phyloP scores from a whole-genome alignment of 2,113 vertebrate genomes.

The Rhineura floridana region DNA sequence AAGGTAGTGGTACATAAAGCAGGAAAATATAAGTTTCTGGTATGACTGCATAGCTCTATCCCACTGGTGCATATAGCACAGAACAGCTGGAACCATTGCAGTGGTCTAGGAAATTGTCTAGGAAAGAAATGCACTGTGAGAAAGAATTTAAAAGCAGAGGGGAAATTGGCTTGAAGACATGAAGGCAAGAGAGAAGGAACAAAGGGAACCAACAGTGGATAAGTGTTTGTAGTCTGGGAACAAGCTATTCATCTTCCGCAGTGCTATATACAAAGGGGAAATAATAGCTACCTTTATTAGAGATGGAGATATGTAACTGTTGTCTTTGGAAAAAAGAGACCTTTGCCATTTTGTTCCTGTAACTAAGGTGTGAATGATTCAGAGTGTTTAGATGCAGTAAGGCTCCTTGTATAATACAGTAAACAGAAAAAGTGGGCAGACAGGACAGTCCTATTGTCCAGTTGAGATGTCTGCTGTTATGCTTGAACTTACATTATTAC shows the following conservation, averaged over 20 bases:
- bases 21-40: too few relatives aligned
- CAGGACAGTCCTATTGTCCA: neutral
- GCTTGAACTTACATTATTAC: fast-evolving
- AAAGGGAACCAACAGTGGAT: neutral
- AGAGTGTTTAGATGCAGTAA: conserved; percentile 14
- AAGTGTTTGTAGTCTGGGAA: neutral
- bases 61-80: too few relatives aligned
- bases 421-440: neutral
- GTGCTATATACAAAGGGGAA: neutral
- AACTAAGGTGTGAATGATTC: conserved; percentile 24
- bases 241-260: conserved; percentile 8
- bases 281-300: conserved; percentile 2
- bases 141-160: neutral
- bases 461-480: too few relatives aligned
- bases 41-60: too few relatives aligned
- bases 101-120: neutral
- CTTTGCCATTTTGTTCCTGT: conserved; percentile 42
- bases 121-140: neutral
- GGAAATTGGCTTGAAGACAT: neutral
- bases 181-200: neutral
- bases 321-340: conserved; percentile 29
- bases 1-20: neutral
- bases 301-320: conserved; percentile 4
- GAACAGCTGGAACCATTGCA: neutral
- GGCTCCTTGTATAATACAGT: neutral